Conservation (phyloP, 2,113 vertebrate species). For the Poecile atricapillus region DNA sequence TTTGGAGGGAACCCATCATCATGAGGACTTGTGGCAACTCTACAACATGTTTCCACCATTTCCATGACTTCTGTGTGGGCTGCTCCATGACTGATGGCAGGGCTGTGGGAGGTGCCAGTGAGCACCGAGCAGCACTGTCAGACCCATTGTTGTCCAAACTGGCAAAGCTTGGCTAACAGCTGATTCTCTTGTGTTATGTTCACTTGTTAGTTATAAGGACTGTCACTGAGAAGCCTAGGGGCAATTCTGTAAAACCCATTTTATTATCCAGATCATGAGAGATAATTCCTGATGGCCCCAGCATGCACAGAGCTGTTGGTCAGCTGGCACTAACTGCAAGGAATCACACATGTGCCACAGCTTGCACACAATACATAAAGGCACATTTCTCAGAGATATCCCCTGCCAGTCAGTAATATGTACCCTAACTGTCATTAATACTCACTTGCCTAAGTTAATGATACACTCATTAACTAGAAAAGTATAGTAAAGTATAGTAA, state of each 20-base stretch:
- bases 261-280: background rate
- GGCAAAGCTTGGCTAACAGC: background rate
- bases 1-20: background rate
- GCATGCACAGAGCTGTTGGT: background rate
- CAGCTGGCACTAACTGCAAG: background rate
- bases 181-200: background rate
- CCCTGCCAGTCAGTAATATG: background rate
- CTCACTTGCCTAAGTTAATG: background rate
- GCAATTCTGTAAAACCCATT: background rate
- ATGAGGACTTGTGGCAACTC: background rate
- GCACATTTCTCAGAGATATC: background rate
- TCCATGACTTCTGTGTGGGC: background rate
- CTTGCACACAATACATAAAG: background rate
- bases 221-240: background rate
- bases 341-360: accelerated
- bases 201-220: background rate
- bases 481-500: too few species aligned
- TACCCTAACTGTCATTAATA: background rate
- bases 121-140: background rate
- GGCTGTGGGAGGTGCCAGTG: background rate
- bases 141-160: background rate
- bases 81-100: background rate
- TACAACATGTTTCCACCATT: background rate
- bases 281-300: background rate
- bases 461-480: background rate